Evolutionary conservation across 2,888 invertebrate genomes (phyloP), one percentile per base, ranked within the genome.

Genomic region (Trichogramma dendrolimi): DNA sequence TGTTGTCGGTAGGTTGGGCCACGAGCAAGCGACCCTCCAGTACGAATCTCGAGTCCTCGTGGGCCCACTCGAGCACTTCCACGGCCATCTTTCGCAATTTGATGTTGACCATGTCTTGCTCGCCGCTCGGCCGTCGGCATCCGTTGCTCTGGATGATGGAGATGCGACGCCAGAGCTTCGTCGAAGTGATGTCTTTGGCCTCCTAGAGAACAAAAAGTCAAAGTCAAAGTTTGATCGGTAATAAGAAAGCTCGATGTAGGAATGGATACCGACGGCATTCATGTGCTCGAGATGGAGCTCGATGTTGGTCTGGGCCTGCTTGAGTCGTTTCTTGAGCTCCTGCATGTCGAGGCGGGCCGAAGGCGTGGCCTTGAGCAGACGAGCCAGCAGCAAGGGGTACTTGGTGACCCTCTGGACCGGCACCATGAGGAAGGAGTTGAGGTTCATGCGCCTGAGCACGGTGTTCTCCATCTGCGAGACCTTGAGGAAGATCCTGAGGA

Each of bases 381-480:
- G 87, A 52, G 93, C 92, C 74, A 97, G 82, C 69, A 97, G 84
- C 71, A 97, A 83, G 51, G 96, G 96, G 83, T 96, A 96, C 83
- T 96, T 96, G 72, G 96, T 96, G 72, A 96, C 95, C 79, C 96
- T 86, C 83, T 96, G 96, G 67, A 97, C 96, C 68, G 96, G 96
- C 72, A 93, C 95, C 95, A 96, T 96, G 60, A 96, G 86, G 81
- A 96, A 97, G n/a, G 96, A 95, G 81, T 96, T 94, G 54, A 97
- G 84, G 79, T 96, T 96, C 96, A 96, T 96, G 71, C 96, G 85
- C 70, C 96, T 84, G 70, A 96, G 82, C 67, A 94, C 90, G 27
- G 92, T 87, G 79, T 96, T 96, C 80, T 96, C 96, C 91, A 95
- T 94, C 83, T 96, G 96, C 46, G 96, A 96, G 62, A 96, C 96